A percentile compares a stretch with the other conserved stretches of the same genome.
Evolutionary conservation across 2,797 vertebrate species (phyloP).

Genomic region (Helostoma temminkii): DNA sequence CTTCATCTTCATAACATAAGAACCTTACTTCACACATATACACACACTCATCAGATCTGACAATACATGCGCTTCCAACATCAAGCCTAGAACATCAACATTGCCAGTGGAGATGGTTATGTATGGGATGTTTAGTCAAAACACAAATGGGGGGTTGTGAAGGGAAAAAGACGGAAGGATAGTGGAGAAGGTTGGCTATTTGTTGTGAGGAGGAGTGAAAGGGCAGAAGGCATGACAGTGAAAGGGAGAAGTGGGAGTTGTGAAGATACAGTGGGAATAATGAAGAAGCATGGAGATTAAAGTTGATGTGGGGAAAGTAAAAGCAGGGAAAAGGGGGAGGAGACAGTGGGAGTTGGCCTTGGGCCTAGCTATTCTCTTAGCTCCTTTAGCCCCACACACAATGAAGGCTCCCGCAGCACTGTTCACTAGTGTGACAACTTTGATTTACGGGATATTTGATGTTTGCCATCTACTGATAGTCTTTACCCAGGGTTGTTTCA

Average conservation of each 20-base stretch:
- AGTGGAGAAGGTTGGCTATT: background rate
- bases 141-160: background rate
- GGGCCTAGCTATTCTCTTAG: constrained; percentile 32
- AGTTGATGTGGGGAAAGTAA: background rate
- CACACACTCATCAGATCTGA: constrained; percentile 19
- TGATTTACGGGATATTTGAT: constrained; percentile 71
- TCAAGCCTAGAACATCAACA: constrained; percentile 36
- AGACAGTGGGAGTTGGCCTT: constrained; percentile 29
- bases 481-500: constrained; percentile 16
- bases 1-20: constrained; percentile 33
- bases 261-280: background rate
- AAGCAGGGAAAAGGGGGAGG: background rate
- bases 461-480: constrained; percentile 33
- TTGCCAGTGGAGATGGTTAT: constrained; percentile 36
- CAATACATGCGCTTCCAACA: constrained; percentile 31
- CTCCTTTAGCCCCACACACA: constrained; percentile 21
- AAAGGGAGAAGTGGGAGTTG: background rate
- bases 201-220: background rate
- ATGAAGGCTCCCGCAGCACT: constrained; percentile 28
- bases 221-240: background rate
- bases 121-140: constrained; percentile 31
- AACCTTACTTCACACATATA: constrained; percentile 3
- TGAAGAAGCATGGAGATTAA: background rate
- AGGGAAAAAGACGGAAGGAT: background rate
- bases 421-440: constrained; percentile 37